Evolutionary conservation across 2,797 vertebrate species (phyloP), one percentile per base, ranked within the genome.

Genomic region (Myotis planiceps): DNA sequence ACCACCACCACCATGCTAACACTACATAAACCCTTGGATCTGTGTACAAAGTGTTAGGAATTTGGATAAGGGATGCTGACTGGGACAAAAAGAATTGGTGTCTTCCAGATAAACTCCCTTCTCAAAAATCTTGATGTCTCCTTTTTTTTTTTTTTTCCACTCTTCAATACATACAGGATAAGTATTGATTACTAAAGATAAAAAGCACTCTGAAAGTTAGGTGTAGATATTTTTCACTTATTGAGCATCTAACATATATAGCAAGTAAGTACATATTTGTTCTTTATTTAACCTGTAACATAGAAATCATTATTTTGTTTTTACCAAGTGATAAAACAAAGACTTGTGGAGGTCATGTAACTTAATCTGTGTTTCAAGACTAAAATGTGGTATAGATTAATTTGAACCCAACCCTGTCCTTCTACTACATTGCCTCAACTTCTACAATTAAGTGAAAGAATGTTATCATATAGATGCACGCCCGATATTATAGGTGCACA

Each of bases 401-500:
- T 75, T 29, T 88, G 71, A 75, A 45, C 29, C 5, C 27, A 72
- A 15, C 3, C 4, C 4, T 39, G 13, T 49, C 34, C 45, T 72
- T 63, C 25, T 63, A 21, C 42, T 45, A 32, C n/a, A 13, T 47
- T 34, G 18, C 9, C 65, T 37, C 53, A 49, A 37, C 2, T 23
- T 6, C 86, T 79, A 78, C 37, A 66, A 42, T 5, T 34, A 32
- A 88, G 81, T 55, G 53, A 63, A 69, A 76, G 37, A 75, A 16
- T 34, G 49, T 8, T n/a, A 2, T 10, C 39, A 18, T 0, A 4
- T 4, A 12, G 49, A 1, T 16, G 21, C n/a, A n/a, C 5, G 2
- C 16, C 0, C 12, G 18, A 16, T 3, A 16, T 15, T 45, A 0
- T 0, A 4, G 42, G 21, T 25, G 2, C 9, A 2, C 5, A 9